A percentile compares a stretch with the other conserved stretches of the same genome.
Evolutionary conservation across 1,140 invertebrate species (phyloP).

Genomic region (Euwallacea fornicatus): DNA sequence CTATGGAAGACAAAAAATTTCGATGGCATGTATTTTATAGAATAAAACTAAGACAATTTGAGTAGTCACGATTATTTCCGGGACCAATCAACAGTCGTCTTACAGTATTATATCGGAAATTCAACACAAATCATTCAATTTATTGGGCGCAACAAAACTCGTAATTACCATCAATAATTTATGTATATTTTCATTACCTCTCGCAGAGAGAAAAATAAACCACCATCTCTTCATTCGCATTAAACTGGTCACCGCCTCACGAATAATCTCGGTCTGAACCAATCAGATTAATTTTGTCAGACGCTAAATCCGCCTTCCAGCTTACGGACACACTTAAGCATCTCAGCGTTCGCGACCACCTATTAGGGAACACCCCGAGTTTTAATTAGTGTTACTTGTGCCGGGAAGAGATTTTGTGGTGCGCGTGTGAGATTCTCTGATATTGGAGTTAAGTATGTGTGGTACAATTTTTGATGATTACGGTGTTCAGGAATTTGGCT

Average conservation of each 20-base stretch:
- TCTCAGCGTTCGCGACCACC: constrained; percentile 27
- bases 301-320: constrained; percentile 24
- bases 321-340: constrained; percentile 18
- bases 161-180: not conserved
- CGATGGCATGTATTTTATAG: too few species aligned
- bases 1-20: too few species aligned
- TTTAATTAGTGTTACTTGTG: constrained; percentile 26
- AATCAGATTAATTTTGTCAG: constrained; percentile 13
- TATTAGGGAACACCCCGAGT: constrained; percentile 15
- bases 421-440: too few species aligned
- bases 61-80: too few species aligned
- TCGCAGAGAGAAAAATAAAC: constrained; percentile 15
- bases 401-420: too few species aligned
- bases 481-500: too few species aligned
- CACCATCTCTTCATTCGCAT: constrained; percentile 15
- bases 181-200: not conserved
- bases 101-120: too few species aligned
- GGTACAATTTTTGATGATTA: too few species aligned
- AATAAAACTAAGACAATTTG: too few species aligned
- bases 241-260: constrained; percentile 25
- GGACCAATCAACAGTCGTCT: too few species aligned
- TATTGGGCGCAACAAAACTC: not conserved
- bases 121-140: too few species aligned
- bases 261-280: constrained; percentile 17
- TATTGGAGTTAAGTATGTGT: too few species aligned